Percentiles rank a stretch among this genome's conserved stretches.
These are phyloP conservation scores for Silurus meridionalis DNA, from an alignment of 2,113 vertebrate species.

Conservation along the genomic window DNA sequence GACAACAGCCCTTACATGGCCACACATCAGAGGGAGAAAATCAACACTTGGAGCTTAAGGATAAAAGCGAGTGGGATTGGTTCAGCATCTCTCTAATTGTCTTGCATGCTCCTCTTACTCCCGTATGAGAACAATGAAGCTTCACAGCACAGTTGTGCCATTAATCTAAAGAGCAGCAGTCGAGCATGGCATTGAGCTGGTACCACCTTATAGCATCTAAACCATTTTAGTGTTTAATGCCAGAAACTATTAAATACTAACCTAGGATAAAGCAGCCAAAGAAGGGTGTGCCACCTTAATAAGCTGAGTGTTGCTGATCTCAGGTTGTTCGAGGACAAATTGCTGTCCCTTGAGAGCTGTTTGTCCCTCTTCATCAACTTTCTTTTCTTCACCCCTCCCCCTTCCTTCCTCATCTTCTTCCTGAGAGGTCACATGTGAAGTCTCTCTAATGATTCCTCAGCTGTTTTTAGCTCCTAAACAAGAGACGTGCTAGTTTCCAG, in stretches of 20 bases:
- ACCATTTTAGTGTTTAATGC: background rate
- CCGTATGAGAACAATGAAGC: constrained; percentile 5
- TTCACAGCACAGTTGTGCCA: constrained; percentile 8
- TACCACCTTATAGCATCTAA: background rate
- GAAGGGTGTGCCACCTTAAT: constrained; percentile 10
- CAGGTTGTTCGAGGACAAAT: constrained; percentile 45
- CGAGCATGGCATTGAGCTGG: background rate
- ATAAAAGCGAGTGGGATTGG: constrained; percentile 37
- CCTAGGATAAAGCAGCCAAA: background rate
- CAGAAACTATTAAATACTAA: background rate
- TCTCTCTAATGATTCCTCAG: constrained; percentile 4
- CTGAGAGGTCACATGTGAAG: constrained; percentile 30
- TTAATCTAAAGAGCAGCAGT: background rate
- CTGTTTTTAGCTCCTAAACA: constrained; percentile 30
- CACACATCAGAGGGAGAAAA: constrained; percentile 25
- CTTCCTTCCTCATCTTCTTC: background rate
- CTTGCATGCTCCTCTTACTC: constrained; percentile 1
- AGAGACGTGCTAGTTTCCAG: background rate
- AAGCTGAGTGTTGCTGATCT: constrained; percentile 56
- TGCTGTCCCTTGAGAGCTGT: constrained; percentile 46
- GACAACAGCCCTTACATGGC: constrained; percentile 27
- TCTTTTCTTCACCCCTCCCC: background rate
- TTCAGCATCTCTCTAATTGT: constrained; percentile 45
- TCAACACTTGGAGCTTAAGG: constrained; percentile 10
- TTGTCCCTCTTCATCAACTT: constrained; percentile 31